Base-by-base conservation (phyloP, 2,888 invertebrate genomes). In the Mesochorus sp. region DNA sequence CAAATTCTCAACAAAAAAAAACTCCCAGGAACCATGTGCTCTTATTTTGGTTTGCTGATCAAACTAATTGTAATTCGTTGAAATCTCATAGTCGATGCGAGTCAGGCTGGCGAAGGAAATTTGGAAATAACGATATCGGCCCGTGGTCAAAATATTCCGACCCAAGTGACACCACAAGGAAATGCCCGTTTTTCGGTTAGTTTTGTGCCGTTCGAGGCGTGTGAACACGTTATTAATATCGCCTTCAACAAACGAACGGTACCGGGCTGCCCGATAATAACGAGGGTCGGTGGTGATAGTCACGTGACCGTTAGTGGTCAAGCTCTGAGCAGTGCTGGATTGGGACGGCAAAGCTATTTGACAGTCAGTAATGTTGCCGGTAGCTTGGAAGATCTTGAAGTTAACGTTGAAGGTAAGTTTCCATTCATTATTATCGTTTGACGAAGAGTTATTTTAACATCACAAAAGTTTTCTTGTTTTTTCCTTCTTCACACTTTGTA, bases 111-210 rank as follows among this genome's bases (percentile, higher is more conserved):
- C 6, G 99, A 99, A 92, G 99, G 99, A 64, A 97, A 97, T 91
- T 92, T 99, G 82, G 99, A 99, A 92, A 99, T 99, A 83, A 98
- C 98, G 55, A 98, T 99, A 84, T 97, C 97, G 79, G 97, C 98
- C 47, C 94, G 97, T 89, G 97, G 98, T 66, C 94, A 97, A 80
- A 97, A 98, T 89, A 97, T 98, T 86, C 98, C 98, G 57, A 98
- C 98, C 66, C 98, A 98, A 93, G 98, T 98, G 51, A 97, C 96
- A 90, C 97, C 97, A 5, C 96, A 97, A 91, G 98, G 97, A 87
- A 95, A 95, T 90, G 96, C 94, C 49, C 94, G 97, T 88, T 99
- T 99, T 92, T 96, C 97, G 80, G 99, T 99, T 75, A 98, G 98
- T 85, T 99, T 99, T 91, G 95, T 98, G 80, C 99, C 99, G 62